Percentiles rank a stretch among this genome's conserved stretches.
Evolutionary conservation across 2,888 invertebrate genomes (phyloP).

Genomic region (Orthonychiurus folsomi): DNA sequence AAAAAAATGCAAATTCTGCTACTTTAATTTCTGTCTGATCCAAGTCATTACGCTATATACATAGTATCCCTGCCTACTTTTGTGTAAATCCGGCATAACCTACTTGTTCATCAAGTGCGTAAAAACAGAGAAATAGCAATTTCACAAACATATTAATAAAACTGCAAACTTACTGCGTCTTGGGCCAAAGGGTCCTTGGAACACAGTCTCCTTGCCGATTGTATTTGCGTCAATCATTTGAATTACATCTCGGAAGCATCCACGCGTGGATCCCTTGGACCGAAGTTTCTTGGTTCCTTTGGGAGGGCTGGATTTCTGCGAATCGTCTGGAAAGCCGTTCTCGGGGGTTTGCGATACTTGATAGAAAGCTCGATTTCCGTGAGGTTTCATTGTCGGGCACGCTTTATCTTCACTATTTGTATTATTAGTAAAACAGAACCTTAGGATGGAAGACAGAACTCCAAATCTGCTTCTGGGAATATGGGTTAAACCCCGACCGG

Average conservation of each 20-base stretch:
- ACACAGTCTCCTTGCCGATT: slow-evolving; percentile 69
- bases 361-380: slow-evolving; percentile 27
- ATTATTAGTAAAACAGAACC: not conserved
- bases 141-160: slow-evolving; percentile 2
- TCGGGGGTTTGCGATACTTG: slow-evolving; percentile 1
- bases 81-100: too few relatives aligned
- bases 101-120: too few relatives aligned
- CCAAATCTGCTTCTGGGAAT: too few relatives aligned
- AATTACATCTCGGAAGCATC: slow-evolving; percentile 59
- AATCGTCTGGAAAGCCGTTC: slow-evolving; percentile 16
- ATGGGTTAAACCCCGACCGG: too few relatives aligned
- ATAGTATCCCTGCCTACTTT: too few relatives aligned
- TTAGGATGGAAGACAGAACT: not conserved
- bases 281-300: slow-evolving; percentile 31
- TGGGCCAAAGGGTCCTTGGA: slow-evolving; percentile 72
- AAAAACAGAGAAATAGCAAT: not conserved
- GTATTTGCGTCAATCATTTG: slow-evolving; percentile 72
- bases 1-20: too few relatives aligned
- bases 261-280: slow-evolving; percentile 30
- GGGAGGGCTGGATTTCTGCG: slow-evolving; percentile 20
- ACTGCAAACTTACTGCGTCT: slow-evolving; percentile 58
- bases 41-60: too few relatives aligned
- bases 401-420: not conserved
- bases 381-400: slow-evolving; percentile 14
- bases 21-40: too few relatives aligned